Evolutionary conservation across 1,140 invertebrate genomes (phyloP).

Genomic region (Ips nitidus): DNA sequence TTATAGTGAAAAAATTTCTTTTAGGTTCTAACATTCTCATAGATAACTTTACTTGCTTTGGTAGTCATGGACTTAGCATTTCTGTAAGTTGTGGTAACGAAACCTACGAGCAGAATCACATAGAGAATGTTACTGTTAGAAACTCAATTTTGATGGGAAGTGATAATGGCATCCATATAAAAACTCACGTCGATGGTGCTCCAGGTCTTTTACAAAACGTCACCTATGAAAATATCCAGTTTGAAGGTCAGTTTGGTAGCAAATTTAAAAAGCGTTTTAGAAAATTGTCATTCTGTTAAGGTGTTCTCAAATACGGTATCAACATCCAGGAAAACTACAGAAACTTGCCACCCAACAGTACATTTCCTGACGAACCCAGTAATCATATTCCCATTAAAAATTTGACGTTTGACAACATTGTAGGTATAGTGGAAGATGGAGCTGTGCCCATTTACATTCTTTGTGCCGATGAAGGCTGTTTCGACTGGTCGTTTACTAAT

Average conservation of each 20-base stretch:
- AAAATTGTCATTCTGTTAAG: not conserved
- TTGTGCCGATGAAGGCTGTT: constrained; percentile 15
- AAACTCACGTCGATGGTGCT: constrained; percentile 28
- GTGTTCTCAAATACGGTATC: constrained; percentile 10
- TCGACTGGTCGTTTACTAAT: constrained; percentile 3
- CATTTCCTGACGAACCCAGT: not conserved
- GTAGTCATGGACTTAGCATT: constrained; percentile 34
- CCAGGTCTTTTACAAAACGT: constrained; percentile 24
- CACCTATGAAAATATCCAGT: constrained; percentile 31
- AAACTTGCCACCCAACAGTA: not conserved
- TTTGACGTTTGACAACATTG: not conserved
- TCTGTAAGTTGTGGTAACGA: constrained; percentile 22
- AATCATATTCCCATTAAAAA: constrained; percentile 6
- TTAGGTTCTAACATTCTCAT: constrained; percentile 28
- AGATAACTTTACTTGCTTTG: constrained; percentile 21
- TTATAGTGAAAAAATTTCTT: not conserved
- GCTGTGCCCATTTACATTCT: constrained; percentile 21
- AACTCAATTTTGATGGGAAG: constrained; percentile 28
- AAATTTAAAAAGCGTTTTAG: not conserved
- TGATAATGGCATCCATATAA: constrained; percentile 34
- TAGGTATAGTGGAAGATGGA: not conserved
- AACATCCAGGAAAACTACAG: constrained; percentile 15
- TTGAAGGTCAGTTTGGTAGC: constrained; percentile 15
- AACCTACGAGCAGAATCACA: constrained; percentile 15
- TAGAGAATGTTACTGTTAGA: constrained; percentile 19